Base-by-base conservation (phyloP, 1,140 invertebrate species). In the Himalopsyche phryganea region DNA sequence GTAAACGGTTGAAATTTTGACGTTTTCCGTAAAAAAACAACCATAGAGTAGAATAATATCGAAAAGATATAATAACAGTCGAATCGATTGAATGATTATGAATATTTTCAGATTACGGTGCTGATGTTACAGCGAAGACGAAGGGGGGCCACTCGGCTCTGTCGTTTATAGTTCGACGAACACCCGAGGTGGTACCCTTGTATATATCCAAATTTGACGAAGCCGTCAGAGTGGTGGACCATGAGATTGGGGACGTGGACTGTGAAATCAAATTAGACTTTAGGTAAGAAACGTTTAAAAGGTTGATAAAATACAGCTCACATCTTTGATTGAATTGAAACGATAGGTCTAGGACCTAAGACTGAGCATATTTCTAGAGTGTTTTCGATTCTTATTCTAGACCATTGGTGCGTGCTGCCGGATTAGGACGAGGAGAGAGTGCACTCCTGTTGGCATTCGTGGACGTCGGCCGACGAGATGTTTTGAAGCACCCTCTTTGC, bases 181-280 rank as follows among this genome's bases (percentile, higher is more conserved):
- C 89, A 0, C 89, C 90, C 0, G 89, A 91, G 58, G 86, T 90
- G 0, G 78, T 92, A 18, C 83, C 87, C 0, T 81, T 77, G 51
- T 86, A 90, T 49, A 72, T 89, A 11, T 71, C 80, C 1, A 84
- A 88, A 56, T 77, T 92, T n/a, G 89, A 91, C 66, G 80, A 84
- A 38, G 85, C 88, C 0, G 86, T 92, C 11, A 83, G 84, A 50
- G 75, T 90, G 1, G 88, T 87, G 58, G 89, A 91, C 58, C 87
- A 91, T 65, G 89, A 92, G 67, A 76, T 91, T 0, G 87, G 87
- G 0, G 89, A 92, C 55, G 85, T 90, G 0, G 90, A 92, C 67
- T 92, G 90, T 56, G 89, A 91, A 68, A 73, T 91, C 1, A 86
- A 86, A 28, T 33, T 54, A 14, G 51, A 54, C 32, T 54, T 54